Conservation (phyloP, 2,797 vertebrate species). For the Enteromius paludinosus region DNA sequence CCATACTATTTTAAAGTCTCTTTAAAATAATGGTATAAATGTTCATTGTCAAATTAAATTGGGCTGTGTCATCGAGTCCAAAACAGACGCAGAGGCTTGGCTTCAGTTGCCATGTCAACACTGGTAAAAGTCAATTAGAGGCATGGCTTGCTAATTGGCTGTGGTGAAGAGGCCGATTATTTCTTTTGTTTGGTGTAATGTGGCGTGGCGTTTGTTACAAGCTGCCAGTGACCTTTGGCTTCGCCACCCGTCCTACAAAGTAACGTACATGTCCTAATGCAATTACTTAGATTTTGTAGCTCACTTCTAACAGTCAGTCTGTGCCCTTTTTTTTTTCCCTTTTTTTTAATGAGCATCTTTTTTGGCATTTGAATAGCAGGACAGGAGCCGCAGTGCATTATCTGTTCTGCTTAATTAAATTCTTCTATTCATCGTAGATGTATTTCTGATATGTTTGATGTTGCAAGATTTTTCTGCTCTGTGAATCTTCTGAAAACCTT, state of each 20-base stretch:
- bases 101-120: constrained; percentile 45
- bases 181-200: constrained; percentile 54
- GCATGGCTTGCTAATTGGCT: constrained; percentile 50
- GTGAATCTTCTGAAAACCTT: not conserved
- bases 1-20: not conserved
- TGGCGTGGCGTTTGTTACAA: constrained; percentile 50
- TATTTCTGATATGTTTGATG: constrained; percentile 21
- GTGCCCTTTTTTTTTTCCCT: not conserved
- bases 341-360: constrained; percentile 32
- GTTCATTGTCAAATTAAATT: not conserved
- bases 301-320: constrained; percentile 39
- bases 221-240: constrained; percentile 49
- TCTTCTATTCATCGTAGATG: constrained; percentile 14
- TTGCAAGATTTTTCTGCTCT: not conserved
- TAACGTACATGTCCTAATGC: constrained; percentile 15
- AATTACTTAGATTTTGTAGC: constrained; percentile 52
- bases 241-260: constrained; percentile 39
- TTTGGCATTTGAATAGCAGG: constrained; percentile 43
- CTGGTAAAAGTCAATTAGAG: constrained; percentile 50
- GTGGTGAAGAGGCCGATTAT: constrained; percentile 30
- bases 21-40: not conserved
- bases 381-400: not conserved
- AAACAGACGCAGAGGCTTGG: constrained; percentile 31
- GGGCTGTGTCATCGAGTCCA: not conserved
- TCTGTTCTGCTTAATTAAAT: constrained; percentile 43